Evolutionary conservation across 1,140 invertebrate genomes (phyloP).

Genomic region (Parasteatoda tepidariorum): DNA sequence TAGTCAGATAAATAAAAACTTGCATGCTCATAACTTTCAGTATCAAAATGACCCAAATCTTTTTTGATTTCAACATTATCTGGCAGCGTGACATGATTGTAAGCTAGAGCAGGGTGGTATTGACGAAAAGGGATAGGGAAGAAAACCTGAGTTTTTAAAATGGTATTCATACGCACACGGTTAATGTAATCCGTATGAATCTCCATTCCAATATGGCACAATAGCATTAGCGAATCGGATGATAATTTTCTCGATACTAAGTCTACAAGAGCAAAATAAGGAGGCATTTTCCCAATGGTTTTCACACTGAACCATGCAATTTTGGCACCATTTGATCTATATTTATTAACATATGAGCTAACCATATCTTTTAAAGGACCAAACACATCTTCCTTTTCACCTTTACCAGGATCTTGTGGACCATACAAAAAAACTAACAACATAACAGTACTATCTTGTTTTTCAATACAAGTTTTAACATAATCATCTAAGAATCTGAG

Average conservation of each 20-base stretch:
- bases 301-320: slow-evolving; percentile 77
- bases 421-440: slow-evolving; percentile 73
- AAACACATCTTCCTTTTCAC: slow-evolving; percentile 70
- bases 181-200: slow-evolving; percentile 85
- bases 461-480: slow-evolving; percentile 78
- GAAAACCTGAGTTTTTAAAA: slow-evolving; percentile 78
- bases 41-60: slow-evolving; percentile 84
- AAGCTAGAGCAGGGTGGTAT: slow-evolving; percentile 69
- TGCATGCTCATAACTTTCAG: slow-evolving; percentile 77
- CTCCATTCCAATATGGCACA: slow-evolving; percentile 76
- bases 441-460: slow-evolving; percentile 79
- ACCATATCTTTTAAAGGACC: slow-evolving; percentile 76
- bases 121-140: slow-evolving; percentile 81
- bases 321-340: slow-evolving; percentile 77
- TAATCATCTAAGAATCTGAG: slow-evolving; percentile 79
- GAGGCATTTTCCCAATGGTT: slow-evolving; percentile 59
- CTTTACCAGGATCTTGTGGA: slow-evolving; percentile 59
- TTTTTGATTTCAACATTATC: slow-evolving; percentile 79
- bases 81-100: slow-evolving; percentile 71
- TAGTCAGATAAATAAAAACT: slow-evolving; percentile 88
- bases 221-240: slow-evolving; percentile 77
- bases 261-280: slow-evolving; percentile 79
- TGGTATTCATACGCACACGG: slow-evolving; percentile 85
- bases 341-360: slow-evolving; percentile 75
- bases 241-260: slow-evolving; percentile 78